Percentiles rank a stretch among this genome's conserved stretches.
These are phyloP conservation scores for Homarus gammarus DNA, from an alignment of 2,888 invertebrate species.

Conservation along the genomic window DNA sequence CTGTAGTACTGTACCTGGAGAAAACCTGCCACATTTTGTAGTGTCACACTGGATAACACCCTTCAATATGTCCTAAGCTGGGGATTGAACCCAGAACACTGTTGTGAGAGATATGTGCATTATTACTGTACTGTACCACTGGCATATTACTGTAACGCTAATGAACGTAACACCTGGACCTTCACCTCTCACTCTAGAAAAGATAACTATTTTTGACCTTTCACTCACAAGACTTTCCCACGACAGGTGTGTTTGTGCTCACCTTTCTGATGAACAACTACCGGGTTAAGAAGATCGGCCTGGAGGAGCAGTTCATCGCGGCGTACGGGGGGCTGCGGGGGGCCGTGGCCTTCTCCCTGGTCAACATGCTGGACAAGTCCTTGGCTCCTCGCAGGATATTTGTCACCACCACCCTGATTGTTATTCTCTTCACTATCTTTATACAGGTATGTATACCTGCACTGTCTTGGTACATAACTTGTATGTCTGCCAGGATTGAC, in stretches of 20 bases:
- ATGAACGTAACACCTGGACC: no score
- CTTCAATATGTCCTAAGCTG: no score
- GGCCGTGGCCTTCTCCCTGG: slow-evolving; percentile 82
- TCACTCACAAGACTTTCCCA: neutral
- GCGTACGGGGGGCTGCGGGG: slow-evolving; percentile 82
- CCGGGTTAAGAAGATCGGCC: slow-evolving; percentile 79
- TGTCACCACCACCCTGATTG: slow-evolving; percentile 79
- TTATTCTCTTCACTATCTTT: slow-evolving; percentile 80
- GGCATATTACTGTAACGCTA: no score
- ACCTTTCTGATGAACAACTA: slow-evolving; percentile 80
- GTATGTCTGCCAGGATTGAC: no score
- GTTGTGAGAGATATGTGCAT: no score
- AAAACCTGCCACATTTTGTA: no score
- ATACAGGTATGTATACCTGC: slow-evolving; percentile 79
- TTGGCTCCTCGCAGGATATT: slow-evolving; percentile 79
- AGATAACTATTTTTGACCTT: neutral
- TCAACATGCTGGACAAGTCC: slow-evolving; percentile 80
- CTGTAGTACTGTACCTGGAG: no score
- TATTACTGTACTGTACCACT: no score
- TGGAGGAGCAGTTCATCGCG: slow-evolving; percentile 82
- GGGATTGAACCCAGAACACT: no score
- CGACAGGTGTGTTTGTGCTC: slow-evolving; percentile 80
- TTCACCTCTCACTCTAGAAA: no score
- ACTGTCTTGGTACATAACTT: no score
- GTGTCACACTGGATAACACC: no score